These are phyloP conservation scores for Ectemnius continuus DNA, from an alignment of 2,888 invertebrate genomes.

Conservation along the genomic window DNA sequence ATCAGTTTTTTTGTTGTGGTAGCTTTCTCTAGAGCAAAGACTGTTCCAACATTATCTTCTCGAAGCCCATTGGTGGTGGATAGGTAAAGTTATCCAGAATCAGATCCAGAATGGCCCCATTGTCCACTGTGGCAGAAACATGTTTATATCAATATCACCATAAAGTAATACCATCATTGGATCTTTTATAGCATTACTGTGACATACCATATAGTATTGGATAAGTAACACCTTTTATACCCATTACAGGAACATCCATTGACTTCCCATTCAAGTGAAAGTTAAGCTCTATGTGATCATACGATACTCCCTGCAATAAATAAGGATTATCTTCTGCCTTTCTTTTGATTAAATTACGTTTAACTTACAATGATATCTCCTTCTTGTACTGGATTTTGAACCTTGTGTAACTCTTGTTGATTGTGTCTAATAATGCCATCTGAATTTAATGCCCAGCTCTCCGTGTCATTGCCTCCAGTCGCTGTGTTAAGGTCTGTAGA, in stretches of 20 bases:
- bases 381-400: constrained; percentile 86
- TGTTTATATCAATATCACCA: constrained; percentile 10
- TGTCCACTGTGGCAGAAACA: constrained; percentile 88
- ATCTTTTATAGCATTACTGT: constrained; percentile 30
- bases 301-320: constrained; percentile 88
- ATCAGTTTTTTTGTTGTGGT: constrained; percentile 5
- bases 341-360: background rate
- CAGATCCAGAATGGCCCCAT: constrained; percentile 97
- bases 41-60: constrained; percentile 97
- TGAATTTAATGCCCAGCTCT: constrained; percentile 96
- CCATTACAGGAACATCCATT: constrained; percentile 90
- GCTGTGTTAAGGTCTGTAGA: constrained; percentile 92
- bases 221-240: constrained; percentile 93
- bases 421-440: constrained; percentile 93
- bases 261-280: constrained; percentile 96
- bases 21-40: constrained; percentile 88
- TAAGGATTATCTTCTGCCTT: background rate
- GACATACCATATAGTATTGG: constrained; percentile 94
- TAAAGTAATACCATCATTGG: background rate
- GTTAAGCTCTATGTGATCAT: constrained; percentile 97
- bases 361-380: constrained; percentile 90
- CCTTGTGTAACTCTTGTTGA: constrained; percentile 83
- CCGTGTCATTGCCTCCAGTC: constrained; percentile 89
- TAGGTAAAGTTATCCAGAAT: constrained; percentile 93
- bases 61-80: constrained; percentile 91